Percentiles rank a stretch among this genome's conserved stretches.
phyloP scores from a whole-genome alignment of 1,140 invertebrate species.

The Rhizoglyphus robini region DNA sequence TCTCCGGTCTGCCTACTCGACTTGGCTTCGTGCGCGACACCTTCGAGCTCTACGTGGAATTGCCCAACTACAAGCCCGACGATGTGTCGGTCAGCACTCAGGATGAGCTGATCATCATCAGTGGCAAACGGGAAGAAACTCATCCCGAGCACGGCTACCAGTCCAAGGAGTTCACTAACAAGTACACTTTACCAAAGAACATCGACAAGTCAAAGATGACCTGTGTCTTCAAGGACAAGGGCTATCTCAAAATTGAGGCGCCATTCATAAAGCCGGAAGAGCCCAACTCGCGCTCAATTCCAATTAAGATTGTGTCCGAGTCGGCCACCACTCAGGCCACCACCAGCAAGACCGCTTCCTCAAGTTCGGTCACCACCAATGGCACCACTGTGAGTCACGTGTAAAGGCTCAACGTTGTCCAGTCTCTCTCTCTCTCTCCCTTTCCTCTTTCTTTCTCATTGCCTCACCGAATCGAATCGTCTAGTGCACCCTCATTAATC shows the following conservation, averaged over 20 bases:
- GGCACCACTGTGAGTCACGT: neutral
- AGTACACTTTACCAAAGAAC: neutral
- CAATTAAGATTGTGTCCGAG: neutral
- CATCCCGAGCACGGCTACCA: neutral
- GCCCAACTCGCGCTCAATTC: neutral
- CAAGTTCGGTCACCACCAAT: neutral
- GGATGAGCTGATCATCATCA: constrained; percentile 6
- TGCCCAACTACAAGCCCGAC: neutral
- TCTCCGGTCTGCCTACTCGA: neutral
- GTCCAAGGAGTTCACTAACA: neutral
- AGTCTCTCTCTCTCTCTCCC: neutral
- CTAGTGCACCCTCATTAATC: no score
- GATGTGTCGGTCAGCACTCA: neutral
- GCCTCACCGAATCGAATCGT: no score
- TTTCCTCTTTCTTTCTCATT: no score
- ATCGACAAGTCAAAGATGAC: neutral
- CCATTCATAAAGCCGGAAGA: neutral
- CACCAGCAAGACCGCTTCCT: neutral
- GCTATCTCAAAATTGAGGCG: neutral
- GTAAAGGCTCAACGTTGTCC: no score
- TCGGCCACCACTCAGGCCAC: neutral
- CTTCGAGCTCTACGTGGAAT: neutral
- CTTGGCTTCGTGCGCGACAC: neutral
- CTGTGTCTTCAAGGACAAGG: neutral
- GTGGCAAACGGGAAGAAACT: neutral